A percentile compares a stretch with the other conserved stretches of the same genome.
Evolutionary conservation across 2,113 vertebrate genomes (phyloP).

Genomic region (Euleptes europaea): DNA sequence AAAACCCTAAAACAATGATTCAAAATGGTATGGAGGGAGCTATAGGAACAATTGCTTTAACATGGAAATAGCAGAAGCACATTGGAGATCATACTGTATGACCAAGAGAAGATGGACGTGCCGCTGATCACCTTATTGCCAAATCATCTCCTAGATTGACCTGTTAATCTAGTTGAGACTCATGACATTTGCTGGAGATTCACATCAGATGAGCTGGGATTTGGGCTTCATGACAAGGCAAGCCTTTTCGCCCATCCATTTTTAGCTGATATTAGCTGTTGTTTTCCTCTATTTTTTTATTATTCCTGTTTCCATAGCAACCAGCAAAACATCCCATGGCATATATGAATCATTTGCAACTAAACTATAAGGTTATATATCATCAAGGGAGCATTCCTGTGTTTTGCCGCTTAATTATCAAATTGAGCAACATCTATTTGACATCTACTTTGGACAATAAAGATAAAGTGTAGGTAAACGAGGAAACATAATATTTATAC

Average conservation of each 20-base stretch:
- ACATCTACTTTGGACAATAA: no score
- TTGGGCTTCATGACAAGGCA: neutral
- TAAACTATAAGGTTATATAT: neutral
- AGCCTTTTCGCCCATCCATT: neutral
- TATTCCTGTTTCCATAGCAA: neutral
- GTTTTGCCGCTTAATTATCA: neutral
- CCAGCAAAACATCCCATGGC: neutral
- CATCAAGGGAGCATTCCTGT: no score
- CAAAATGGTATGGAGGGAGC: neutral
- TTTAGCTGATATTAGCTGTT: neutral
- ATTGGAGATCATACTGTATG: neutral
- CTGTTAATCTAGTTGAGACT: neutral
- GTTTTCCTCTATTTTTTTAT: neutral
- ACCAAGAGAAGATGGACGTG: neutral
- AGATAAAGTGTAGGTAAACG: no score
- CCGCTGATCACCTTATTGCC: neutral
- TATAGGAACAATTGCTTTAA: neutral
- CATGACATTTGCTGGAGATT: neutral
- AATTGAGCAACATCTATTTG: no score
- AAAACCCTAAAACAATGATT: neutral
- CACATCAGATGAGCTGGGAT: neutral
- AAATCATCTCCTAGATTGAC: neutral
- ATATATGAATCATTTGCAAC: neutral
- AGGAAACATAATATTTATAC: no score
- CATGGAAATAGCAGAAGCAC: neutral